These are phyloP conservation scores for Chrysolina americana DNA, from an alignment of 2,888 invertebrate genomes.

Conservation along the genomic window DNA sequence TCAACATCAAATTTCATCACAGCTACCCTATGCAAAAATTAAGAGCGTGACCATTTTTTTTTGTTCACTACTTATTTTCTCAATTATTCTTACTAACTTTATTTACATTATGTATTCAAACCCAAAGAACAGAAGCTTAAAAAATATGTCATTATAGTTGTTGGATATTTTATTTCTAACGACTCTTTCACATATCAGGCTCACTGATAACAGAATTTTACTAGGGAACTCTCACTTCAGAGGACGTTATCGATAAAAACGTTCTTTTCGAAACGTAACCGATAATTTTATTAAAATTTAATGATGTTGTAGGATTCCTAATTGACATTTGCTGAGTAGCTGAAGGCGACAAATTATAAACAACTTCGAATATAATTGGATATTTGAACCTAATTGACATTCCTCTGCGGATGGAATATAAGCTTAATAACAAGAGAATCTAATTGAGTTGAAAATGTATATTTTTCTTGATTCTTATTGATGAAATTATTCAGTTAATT, in stretches of 20 bases:
- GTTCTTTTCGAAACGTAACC: neutral
- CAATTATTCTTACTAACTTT: too few relatives aligned
- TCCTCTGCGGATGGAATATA: constrained; percentile 30
- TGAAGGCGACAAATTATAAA: constrained; percentile 38
- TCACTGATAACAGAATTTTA: neutral
- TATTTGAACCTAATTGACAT: constrained; percentile 40
- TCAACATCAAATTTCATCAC: too few relatives aligned
- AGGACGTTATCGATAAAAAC: neutral
- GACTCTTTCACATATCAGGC: neutral
- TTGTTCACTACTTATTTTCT: too few relatives aligned
- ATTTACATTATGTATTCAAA: too few relatives aligned
- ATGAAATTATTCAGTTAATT: neutral
- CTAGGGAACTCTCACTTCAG: neutral
- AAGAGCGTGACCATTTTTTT: too few relatives aligned
- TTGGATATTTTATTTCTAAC: too few relatives aligned
- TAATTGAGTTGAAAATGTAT: constrained; percentile 2
- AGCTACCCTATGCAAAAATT: too few relatives aligned
- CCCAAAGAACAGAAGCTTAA: too few relatives aligned
- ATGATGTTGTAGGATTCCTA: neutral
- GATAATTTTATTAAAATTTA: constrained; percentile 15
- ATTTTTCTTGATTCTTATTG: neutral
- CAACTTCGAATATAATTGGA: constrained; percentile 40
- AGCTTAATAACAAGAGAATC: neutral
- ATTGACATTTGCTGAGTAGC: constrained; percentile 23
- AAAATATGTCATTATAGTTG: too few relatives aligned